Conservation (phyloP, 2,888 invertebrate genomes). For the Andrena flavipes region DNA sequence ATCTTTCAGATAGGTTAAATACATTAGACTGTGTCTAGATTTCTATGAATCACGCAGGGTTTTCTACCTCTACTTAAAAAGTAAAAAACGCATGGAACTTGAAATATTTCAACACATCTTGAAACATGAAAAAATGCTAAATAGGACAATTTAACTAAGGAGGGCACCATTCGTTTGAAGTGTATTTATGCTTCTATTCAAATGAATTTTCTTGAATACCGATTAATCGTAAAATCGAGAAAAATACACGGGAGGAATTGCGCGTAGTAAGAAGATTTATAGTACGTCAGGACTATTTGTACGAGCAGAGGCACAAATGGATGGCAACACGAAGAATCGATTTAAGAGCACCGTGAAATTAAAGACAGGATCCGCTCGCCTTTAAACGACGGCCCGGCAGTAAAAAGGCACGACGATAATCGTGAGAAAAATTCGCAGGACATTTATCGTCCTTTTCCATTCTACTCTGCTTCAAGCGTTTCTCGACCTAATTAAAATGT, state of each 20-base stretch:
- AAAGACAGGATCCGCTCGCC: constrained; percentile 41
- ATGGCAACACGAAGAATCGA: constrained; percentile 35
- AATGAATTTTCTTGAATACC: not conserved
- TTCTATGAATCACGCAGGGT: too few relatives aligned
- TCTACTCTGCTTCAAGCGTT: constrained; percentile 26
- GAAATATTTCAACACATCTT: too few relatives aligned
- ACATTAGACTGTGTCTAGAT: too few relatives aligned
- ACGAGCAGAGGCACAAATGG: not conserved
- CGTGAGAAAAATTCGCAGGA: constrained; percentile 42
- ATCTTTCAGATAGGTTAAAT: too few relatives aligned
- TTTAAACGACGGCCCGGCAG: constrained; percentile 46
- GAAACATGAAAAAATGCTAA: too few relatives aligned
- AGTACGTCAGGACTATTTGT: constrained; percentile 2
- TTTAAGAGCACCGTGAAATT: constrained; percentile 65
- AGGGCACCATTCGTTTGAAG: too few relatives aligned
- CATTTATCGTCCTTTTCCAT: constrained; percentile 36
- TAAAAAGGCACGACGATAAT: constrained; percentile 39
- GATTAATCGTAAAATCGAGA: not conserved
- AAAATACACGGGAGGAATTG: not conserved
- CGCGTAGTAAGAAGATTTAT: constrained; percentile 1
- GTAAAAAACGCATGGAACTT: too few relatives aligned
- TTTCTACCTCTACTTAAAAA: too few relatives aligned
- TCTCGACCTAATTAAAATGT: constrained; percentile 63
- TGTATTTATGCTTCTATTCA: not conserved
- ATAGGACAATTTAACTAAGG: too few relatives aligned